A percentile compares a stretch with the other conserved stretches of the same genome.
phyloP scores from a whole-genome alignment of 2,113 vertebrate species.

The Addax nasomaculatus region DNA sequence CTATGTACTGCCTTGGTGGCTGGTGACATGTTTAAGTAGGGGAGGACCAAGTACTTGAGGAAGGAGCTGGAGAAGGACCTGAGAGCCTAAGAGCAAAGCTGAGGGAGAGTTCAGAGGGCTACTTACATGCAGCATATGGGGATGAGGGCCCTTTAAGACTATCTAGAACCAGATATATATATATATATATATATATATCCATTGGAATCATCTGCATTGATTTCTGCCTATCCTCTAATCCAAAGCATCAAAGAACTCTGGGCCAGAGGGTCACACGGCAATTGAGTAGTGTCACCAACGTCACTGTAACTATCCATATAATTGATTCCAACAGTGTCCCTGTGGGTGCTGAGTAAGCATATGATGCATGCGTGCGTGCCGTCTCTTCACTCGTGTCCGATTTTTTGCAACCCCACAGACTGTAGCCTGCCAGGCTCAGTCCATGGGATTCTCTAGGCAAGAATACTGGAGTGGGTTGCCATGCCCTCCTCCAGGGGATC shows the following conservation, averaged over 20 bases:
- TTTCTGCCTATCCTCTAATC: neutral
- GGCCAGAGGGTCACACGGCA: neutral
- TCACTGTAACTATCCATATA: neutral
- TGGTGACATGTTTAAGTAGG: neutral
- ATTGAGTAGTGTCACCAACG: neutral
- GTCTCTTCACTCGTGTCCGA: neutral
- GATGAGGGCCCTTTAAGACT: neutral
- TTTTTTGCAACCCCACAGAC: neutral
- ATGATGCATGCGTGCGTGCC: accelerated
- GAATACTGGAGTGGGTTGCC: neutral
- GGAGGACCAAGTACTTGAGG: neutral
- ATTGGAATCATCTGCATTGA: neutral
- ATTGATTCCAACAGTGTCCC: neutral
- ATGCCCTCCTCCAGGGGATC: neutral
- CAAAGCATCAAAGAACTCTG: neutral
- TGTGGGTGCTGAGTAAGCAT: neutral
- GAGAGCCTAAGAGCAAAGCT: neutral
- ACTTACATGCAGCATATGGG: neutral
- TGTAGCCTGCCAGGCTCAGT: neutral
- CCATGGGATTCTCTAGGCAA: neutral
- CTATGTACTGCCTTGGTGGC: neutral
- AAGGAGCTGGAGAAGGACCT: neutral
- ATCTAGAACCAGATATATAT: neutral
- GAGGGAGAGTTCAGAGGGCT: neutral
- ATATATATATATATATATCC: neutral